Evolutionary conservation across 2,113 vertebrate genomes (phyloP).

Genomic region (Lates calcarifer): DNA sequence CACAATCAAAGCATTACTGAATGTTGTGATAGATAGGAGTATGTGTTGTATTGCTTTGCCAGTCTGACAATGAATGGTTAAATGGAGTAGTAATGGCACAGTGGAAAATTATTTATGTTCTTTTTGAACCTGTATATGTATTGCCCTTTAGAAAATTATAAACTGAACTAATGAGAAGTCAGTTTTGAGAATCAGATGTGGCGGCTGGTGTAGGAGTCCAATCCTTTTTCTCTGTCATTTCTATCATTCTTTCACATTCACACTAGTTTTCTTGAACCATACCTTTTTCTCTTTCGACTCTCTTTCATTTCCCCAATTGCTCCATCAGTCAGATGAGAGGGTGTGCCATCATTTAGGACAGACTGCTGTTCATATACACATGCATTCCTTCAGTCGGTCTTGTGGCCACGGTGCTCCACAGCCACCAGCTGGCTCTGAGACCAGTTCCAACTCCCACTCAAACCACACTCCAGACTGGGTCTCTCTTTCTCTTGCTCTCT

Average conservation of each 20-base stretch:
- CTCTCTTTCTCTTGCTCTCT: conserved; percentile 1
- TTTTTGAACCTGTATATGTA: background rate
- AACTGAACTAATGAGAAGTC: no score
- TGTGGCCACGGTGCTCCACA: conserved; percentile 43
- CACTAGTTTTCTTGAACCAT: background rate
- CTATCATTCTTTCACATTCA: background rate
- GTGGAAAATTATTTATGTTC: background rate
- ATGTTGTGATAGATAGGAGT: background rate
- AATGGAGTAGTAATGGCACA: background rate
- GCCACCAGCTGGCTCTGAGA: conserved; percentile 32
- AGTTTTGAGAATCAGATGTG: no score
- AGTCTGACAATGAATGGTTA: background rate
- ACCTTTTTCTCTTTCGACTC: background rate
- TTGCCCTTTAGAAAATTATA: no score
- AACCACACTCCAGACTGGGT: conserved; percentile 48
- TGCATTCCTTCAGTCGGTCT: conserved; percentile 29
- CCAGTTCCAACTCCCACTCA: conserved; percentile 45
- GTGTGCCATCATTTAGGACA: background rate
- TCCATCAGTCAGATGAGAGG: background rate
- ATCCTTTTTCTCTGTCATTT: background rate
- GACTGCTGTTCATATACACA: conserved; percentile 18
- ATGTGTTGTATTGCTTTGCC: background rate
- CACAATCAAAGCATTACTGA: background rate
- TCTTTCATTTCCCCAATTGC: background rate
- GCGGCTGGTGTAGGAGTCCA: no score